phyloP scores from a whole-genome alignment of 2,113 vertebrate species.

The Neopipo cinnamomea region DNA sequence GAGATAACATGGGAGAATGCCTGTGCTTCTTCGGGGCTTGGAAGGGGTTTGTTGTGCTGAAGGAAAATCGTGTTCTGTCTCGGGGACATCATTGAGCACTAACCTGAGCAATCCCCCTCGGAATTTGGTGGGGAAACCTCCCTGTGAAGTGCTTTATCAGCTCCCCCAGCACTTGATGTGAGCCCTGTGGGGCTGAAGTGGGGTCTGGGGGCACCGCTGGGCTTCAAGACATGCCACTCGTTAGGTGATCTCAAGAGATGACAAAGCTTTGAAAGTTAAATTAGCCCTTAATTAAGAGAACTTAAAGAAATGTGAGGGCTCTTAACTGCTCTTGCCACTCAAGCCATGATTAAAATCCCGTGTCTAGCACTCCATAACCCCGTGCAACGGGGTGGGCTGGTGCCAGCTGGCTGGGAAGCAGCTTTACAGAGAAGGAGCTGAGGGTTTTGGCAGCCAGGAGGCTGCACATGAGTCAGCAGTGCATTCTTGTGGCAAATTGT shows the following conservation, averaged over 20 bases:
- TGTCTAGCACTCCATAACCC: background rate
- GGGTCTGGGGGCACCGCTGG: background rate
- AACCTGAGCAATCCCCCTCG: background rate
- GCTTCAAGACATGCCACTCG: background rate
- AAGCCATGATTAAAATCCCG: background rate
- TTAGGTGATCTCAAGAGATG: background rate
- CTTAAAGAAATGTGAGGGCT: constrained; percentile 29
- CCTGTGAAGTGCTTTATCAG: background rate
- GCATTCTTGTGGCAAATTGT: background rate
- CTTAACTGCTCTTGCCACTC: constrained; percentile 6
- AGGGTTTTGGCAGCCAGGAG: background rate
- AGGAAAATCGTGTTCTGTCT: background rate
- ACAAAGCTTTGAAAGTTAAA: background rate
- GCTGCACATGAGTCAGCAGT: background rate
- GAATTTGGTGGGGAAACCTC: background rate
- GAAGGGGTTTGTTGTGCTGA: background rate
- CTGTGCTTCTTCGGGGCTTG: background rate
- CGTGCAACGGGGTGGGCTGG: background rate
- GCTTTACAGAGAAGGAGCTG: background rate
- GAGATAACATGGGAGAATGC: background rate
- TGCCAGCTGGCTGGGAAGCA: background rate
- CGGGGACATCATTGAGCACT: background rate
- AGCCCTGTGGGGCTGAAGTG: background rate
- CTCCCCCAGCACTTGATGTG: background rate
- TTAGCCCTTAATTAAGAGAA: constrained; percentile 49